Base-by-base conservation (phyloP, 2,888 invertebrate species). In the Drosophila paucipuncta region DNA sequence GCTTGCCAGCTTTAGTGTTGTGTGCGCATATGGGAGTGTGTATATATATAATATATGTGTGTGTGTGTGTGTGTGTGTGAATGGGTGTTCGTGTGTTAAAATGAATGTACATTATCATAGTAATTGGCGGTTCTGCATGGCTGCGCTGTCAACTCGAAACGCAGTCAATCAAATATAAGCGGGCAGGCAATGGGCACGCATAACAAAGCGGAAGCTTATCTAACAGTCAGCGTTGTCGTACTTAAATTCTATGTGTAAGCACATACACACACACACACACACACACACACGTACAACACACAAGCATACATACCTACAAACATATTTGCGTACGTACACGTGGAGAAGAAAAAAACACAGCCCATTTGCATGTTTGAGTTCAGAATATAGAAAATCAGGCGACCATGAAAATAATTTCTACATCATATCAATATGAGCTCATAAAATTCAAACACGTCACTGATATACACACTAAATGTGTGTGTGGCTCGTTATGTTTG, bases 151-250 rank as follows among this genome's bases (percentile, higher is more conserved):
- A 67, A 69, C 68, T 83, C 55, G 59, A 71, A 73, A 62, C 68
- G 68, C 82, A 91, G 88, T 87, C 89, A 90, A 91, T 91, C 91
- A 87, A 82, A 85, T 82, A 73, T 83, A 83, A 83, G 80, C 81
- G 85, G 85, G 60, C 83, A 61, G 43, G 60, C 70, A 80, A 70
- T 65, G 55, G 59, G 49, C 61, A 63, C 63, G 68, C 71, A 85
- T 73, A 84, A 89, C 82, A 84, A 76, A 76, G 72, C 90, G 85
- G 76, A 87, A 91, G 85, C 90, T 91, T 91, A 86, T 86, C 85
- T 75, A 47, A 37, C 67, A 53, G 50, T 35, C 55, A 67, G 65
- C 75, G 52, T 47, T 62, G 35, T 33, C 58, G 59, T 66, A 49
- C 65, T 76, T 68, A 83, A 79, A 83, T 66, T 68, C 49, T 22